Evolutionary conservation across 2,888 invertebrate species (phyloP).

Genomic region (Griposia aprilina): DNA sequence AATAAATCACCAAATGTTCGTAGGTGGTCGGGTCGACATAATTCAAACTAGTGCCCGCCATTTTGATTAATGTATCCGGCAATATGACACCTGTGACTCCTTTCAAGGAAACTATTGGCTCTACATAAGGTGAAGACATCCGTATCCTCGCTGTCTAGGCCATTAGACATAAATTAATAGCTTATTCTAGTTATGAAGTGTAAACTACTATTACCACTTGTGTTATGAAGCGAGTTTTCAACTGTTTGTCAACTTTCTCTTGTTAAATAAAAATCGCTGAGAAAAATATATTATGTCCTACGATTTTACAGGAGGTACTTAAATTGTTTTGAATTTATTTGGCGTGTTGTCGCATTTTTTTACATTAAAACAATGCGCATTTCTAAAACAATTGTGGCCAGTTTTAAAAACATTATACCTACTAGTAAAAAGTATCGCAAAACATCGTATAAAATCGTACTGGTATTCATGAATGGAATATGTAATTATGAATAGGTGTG

Average conservation of each 20-base stretch:
- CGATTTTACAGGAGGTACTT: neutral
- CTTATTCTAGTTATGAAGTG: slow-evolving; percentile 27
- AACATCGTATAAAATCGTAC: neutral
- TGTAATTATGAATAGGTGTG: slow-evolving; percentile 33
- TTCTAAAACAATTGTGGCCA: neutral
- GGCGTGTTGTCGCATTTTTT: neutral
- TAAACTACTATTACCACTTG: slow-evolving; percentile 31
- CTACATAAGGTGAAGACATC: slow-evolving; percentile 62
- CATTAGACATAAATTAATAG: slow-evolving; percentile 44
- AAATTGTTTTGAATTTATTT: neutral
- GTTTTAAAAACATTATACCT: slow-evolving; percentile 10
- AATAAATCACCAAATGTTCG: slow-evolving; percentile 57
- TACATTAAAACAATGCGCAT: neutral
- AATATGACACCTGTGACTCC: slow-evolving; percentile 71
- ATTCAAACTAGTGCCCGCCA: slow-evolving; percentile 60
- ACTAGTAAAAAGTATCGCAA: slow-evolving; percentile 11
- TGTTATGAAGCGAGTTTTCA: slow-evolving; percentile 26
- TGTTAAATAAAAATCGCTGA: neutral
- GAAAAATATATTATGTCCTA: no score
- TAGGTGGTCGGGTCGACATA: slow-evolving; percentile 70
- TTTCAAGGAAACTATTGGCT: slow-evolving; percentile 68
- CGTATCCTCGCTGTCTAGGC: slow-evolving; percentile 38
- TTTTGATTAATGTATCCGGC: slow-evolving; percentile 77
- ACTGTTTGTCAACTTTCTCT: neutral
- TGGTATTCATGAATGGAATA: slow-evolving; percentile 38